Percentiles rank a stretch among this genome's conserved stretches.
These are phyloP conservation scores for Passer montanus DNA, from an alignment of 2,113 vertebrate genomes.

Conservation along the genomic window DNA sequence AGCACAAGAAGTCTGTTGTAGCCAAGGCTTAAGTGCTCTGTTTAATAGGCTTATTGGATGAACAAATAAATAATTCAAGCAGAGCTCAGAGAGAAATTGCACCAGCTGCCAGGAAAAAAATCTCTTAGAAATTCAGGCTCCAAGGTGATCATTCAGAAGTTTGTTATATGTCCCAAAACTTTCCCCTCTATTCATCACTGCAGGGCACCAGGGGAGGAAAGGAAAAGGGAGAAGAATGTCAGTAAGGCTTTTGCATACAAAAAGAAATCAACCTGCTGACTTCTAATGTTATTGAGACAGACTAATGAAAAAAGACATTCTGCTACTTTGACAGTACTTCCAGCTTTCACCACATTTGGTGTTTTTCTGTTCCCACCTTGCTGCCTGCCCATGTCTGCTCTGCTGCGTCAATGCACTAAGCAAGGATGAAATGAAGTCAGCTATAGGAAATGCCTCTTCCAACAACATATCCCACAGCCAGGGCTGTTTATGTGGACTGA, in stretches of 20 bases:
- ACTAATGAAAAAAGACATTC: background rate
- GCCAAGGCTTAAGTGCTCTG: constrained; percentile 34
- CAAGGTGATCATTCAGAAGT: background rate
- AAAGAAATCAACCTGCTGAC: background rate
- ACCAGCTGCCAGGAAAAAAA: constrained; percentile 7
- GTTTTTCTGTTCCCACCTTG: background rate
- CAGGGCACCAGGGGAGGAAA: background rate
- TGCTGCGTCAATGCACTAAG: rapidly evolving
- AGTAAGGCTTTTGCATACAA: background rate
- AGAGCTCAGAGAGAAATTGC: background rate
- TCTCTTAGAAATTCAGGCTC: background rate
- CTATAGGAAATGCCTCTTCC: background rate
- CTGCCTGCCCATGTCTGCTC: background rate
- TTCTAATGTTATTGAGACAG: background rate
- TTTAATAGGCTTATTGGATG: constrained; percentile 43
- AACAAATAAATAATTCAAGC: constrained; percentile 63
- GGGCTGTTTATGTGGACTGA: background rate
- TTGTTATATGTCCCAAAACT: background rate
- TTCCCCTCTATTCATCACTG: background rate
- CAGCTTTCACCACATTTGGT: background rate
- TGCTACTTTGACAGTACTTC: background rate
- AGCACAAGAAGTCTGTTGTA: background rate
- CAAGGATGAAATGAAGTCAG: background rate
- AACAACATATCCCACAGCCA: background rate
- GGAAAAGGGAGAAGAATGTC: background rate